Base-by-base conservation (phyloP, 2,888 invertebrate species). In the Platynereis dumerilii region DNA sequence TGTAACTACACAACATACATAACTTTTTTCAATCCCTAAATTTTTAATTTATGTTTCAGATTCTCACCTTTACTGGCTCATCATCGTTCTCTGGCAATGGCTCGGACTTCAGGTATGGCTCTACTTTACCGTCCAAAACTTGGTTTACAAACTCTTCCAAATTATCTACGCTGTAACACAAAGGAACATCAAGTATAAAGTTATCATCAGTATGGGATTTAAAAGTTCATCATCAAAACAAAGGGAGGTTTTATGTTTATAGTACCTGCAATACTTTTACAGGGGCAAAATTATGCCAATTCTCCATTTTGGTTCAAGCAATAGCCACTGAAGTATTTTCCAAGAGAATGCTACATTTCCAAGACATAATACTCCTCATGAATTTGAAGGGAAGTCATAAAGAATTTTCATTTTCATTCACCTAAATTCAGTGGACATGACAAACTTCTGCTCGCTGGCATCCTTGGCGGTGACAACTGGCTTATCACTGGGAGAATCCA, bases 61-160 rank as follows among this genome's bases (percentile, higher is more conserved):
- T n/a, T n/a, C 65, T 58, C 71, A 84, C 83, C 78, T 84, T 84
- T 1, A 85, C 83, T 61, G 81, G 77, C 26, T 90, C 77, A 76
- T 90, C 90, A 79, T 94, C 93, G 68, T 87, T 88, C 68, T 91
- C 92, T 2, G 99, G 99, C 39, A 96, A 85, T 0, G 93, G 86
- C 83, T 99, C 98, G 0, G 98, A 99, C 86, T 99, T 99, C 72
- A 98, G 85, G 86, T 92, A 96, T 0, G 96, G 91, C 78, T 94
- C 93, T 72, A 98, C 83, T 75, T 91, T 91, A 57, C 90, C 93
- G 66, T 88, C 91, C 69, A 92, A 85, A 53, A 97, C 85, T 78
- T 94, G 91, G 74, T 91, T 91, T 53, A 94, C 88, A 87, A 98
- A 99, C 45, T 88, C 83, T 75, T 92, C 90, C 68, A 99, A 89